Evolutionary conservation across 2,888 invertebrate species (phyloP).

Genomic region (Lottia gigantea): DNA sequence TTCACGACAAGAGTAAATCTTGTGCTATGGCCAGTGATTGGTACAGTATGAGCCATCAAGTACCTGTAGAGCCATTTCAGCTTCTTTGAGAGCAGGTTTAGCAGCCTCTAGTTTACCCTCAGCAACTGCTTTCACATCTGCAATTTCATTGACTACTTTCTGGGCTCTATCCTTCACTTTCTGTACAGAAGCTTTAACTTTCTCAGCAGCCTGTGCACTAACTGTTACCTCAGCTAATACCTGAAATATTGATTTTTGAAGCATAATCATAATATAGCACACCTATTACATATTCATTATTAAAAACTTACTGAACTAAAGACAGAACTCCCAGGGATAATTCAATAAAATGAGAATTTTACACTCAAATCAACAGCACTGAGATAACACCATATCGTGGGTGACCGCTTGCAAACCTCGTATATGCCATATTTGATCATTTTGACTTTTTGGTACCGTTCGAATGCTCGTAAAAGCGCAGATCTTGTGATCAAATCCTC

Average conservation of each 20-base stretch:
- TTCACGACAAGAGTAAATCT: too few relatives aligned
- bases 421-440: too few relatives aligned
- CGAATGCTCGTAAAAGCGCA: too few relatives aligned
- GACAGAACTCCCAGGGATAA: too few relatives aligned
- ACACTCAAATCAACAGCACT: neutral
- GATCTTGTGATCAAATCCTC: too few relatives aligned
- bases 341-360: neutral
- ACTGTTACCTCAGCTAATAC: conserved; percentile 62
- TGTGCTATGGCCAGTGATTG: too few relatives aligned
- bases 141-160: conserved; percentile 63
- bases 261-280: too few relatives aligned
- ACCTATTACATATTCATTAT: too few relatives aligned
- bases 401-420: too few relatives aligned
- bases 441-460: too few relatives aligned
- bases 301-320: too few relatives aligned
- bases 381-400: neutral
- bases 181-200: conserved; percentile 64
- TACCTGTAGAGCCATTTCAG: conserved; percentile 65
- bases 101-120: conserved; percentile 64
- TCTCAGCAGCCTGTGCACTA: conserved; percentile 64
- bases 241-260: too few relatives aligned
- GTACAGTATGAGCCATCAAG: neutral
- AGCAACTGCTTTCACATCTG: conserved; percentile 60
- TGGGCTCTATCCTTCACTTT: conserved; percentile 66
- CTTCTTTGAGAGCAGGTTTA: conserved; percentile 63